Percentiles rank a stretch among this genome's conserved stretches.
Conservation (phyloP, 64 coral and sea anemone species). For the Platygyra sinensis region DNA sequence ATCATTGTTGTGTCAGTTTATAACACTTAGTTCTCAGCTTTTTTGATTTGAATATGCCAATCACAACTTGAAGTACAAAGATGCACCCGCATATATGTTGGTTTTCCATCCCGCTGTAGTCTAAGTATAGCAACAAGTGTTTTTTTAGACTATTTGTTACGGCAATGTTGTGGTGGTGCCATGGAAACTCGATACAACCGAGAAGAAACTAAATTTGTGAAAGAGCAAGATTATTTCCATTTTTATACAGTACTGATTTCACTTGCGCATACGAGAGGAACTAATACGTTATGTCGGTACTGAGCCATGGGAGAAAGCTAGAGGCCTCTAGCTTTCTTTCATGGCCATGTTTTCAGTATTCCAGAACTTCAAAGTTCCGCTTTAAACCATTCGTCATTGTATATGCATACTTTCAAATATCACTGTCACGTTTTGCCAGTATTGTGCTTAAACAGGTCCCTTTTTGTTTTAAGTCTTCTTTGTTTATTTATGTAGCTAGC, state of each 20-base stretch:
- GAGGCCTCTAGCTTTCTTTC: too few species aligned
- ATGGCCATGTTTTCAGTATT: too few species aligned
- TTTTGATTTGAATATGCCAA: background rate
- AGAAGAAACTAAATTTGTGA: background rate
- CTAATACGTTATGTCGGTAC: too few species aligned
- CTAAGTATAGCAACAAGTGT: background rate
- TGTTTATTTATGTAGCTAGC: too few species aligned
- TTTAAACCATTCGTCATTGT: too few species aligned
- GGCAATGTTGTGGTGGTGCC: background rate
- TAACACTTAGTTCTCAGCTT: background rate
- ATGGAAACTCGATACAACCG: background rate
- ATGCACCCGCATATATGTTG: background rate
- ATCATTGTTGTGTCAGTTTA: background rate
- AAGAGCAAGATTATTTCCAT: background rate
- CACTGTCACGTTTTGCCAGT: too few species aligned
- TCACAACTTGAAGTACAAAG: background rate
- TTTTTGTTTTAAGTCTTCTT: too few species aligned
- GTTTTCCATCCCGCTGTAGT: background rate
- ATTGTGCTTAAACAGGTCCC: too few species aligned
- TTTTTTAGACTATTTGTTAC: background rate
- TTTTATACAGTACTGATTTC: background rate
- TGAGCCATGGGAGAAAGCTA: too few species aligned
- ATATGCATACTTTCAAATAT: too few species aligned
- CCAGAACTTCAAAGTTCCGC: too few species aligned
- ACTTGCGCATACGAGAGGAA: background rate